Conservation (phyloP, 2,888 invertebrate genomes). For the Halictus ligatus region DNA sequence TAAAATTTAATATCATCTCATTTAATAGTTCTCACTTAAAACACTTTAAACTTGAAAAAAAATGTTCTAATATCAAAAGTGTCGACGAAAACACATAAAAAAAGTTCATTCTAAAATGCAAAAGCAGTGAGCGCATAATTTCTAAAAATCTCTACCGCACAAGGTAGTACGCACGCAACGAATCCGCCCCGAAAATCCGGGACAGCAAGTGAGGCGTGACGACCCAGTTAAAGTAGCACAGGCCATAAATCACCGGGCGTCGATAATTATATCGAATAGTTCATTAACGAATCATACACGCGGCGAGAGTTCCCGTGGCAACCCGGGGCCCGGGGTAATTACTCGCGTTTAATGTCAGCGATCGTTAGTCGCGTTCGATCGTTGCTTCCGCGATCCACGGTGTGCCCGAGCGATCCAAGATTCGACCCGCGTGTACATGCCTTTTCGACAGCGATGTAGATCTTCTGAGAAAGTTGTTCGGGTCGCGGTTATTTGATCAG, state of each 20-base stretch:
- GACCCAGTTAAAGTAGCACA: slow-evolving; percentile 20
- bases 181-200: background rate
- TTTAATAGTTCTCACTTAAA: no score
- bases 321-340: slow-evolving; percentile 21
- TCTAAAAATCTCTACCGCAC: background rate
- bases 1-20: background rate
- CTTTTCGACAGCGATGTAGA: slow-evolving; percentile 50
- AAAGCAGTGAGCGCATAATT: background rate
- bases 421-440: slow-evolving; percentile 20
- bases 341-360: slow-evolving; percentile 39
- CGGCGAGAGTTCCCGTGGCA: background rate
- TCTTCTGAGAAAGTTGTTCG: slow-evolving; percentile 64
- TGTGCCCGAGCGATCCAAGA: background rate
- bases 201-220: background rate
- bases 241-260: slow-evolving; percentile 48
- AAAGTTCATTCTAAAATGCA: background rate
- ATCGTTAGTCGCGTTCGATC: slow-evolving; percentile 39
- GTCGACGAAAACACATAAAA: background rate
- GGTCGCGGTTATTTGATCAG: slow-evolving; percentile 70
- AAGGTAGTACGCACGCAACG: background rate
- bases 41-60: no score
- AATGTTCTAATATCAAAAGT: background rate
- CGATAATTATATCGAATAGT: slow-evolving; percentile 45
- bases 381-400: slow-evolving; percentile 28
- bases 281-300: slow-evolving; percentile 49